These are phyloP conservation scores for Stenoptilia bipunctidactyla DNA, from an alignment of 2,888 invertebrate species.

Conservation along the genomic window DNA sequence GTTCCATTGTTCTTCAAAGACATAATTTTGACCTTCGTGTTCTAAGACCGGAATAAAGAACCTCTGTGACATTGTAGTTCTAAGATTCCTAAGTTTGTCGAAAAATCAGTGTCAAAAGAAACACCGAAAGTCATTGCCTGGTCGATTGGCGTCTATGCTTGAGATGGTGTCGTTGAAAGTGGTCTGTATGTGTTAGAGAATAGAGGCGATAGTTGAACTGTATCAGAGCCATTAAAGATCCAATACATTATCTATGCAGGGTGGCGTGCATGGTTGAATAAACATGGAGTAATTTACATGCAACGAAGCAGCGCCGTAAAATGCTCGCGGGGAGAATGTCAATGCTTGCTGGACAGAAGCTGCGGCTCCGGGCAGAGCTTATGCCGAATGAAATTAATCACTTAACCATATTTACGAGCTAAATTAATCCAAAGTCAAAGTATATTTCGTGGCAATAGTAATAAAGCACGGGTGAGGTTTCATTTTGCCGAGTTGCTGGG, in stretches of 20 bases:
- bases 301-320: slow-evolving; percentile 64
- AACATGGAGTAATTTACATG: slow-evolving; percentile 65
- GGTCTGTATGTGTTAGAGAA: neutral
- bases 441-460: no score
- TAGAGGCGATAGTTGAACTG: neutral
- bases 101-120: slow-evolving; percentile 61
- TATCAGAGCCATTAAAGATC: neutral
- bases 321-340: slow-evolving; percentile 55
- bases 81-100: slow-evolving; percentile 29
- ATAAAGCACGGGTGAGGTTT: no score
- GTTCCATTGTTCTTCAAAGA: slow-evolving; percentile 1
- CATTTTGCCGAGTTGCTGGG: no score
- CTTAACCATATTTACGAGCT: no score
- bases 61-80: slow-evolving; percentile 32
- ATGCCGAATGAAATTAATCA: no score
- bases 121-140: slow-evolving; percentile 26
- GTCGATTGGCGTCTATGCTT: neutral
- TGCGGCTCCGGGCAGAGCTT: slow-evolving; percentile 25
- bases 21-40: neutral
- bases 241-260: slow-evolving; percentile 48
- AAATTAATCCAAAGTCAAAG: no score
- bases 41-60: neutral
- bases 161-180: neutral
- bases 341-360: slow-evolving; percentile 34
- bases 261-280: slow-evolving; percentile 58